These are phyloP conservation scores for Sturnus vulgaris DNA, from an alignment of 2,113 vertebrate genomes.

Conservation along the genomic window DNA sequence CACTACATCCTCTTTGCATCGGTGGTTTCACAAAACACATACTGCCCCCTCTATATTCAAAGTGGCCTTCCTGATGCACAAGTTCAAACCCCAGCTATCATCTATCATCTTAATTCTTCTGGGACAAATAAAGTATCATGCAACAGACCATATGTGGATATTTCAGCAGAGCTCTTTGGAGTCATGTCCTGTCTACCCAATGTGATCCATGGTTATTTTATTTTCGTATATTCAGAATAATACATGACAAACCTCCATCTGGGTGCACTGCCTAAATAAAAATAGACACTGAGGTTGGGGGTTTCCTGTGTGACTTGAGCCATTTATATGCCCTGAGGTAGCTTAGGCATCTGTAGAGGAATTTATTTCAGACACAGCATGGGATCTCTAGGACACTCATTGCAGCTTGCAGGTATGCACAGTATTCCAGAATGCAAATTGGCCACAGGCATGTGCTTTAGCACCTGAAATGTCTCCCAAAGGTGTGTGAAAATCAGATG, in stretches of 20 bases:
- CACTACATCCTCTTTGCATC: neutral
- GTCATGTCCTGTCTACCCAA: neutral
- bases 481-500: neutral
- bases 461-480: neutral
- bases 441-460: neutral
- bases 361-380: neutral
- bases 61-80: conserved; percentile 39
- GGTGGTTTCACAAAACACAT: neutral
- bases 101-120: conserved; percentile 27
- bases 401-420: neutral
- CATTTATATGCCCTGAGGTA: neutral
- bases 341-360: neutral
- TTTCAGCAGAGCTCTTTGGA: conserved; percentile 21
- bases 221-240: neutral
- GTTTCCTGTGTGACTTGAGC: neutral
- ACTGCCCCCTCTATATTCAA: neutral
- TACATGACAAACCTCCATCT: neutral
- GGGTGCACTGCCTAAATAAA: neutral
- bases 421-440: accelerated
- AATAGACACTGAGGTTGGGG: neutral
- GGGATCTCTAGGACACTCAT: neutral
- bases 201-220: neutral
- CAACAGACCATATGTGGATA: conserved; percentile 14
- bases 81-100: conserved; percentile 46
- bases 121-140: conserved; percentile 34